phyloP scores from a whole-genome alignment of 2,797 vertebrate genomes.

The Sandelia bainsii region DNA sequence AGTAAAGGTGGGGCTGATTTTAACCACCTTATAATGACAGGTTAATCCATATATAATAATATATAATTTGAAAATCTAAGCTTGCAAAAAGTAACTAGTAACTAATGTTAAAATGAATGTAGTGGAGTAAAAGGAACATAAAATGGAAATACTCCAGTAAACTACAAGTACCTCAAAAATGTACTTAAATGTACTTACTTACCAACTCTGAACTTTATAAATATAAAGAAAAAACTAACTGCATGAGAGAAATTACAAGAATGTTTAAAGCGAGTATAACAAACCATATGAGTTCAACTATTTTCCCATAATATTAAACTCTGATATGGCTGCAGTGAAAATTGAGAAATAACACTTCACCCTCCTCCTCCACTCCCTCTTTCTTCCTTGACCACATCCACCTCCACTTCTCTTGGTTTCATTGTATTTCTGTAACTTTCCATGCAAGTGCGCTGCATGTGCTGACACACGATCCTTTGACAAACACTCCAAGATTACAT shows the following conservation, averaged over 20 bases:
- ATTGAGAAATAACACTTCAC: slow-evolving; percentile 29
- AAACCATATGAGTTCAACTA: slow-evolving; percentile 11
- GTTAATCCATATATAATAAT: too few species aligned
- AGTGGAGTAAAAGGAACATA: too few species aligned
- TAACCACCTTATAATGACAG: too few species aligned
- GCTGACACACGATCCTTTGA: slow-evolving; percentile 45
- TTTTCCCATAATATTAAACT: slow-evolving; percentile 40
- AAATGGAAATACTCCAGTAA: too few species aligned
- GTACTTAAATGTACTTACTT: too few species aligned
- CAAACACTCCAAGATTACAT: slow-evolving; percentile 23
- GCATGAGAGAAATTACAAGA: slow-evolving; percentile 1
- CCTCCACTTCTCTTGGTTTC: slow-evolving; percentile 21
- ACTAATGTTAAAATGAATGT: too few species aligned
- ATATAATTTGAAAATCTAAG: too few species aligned
- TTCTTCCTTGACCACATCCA: slow-evolving; percentile 16
- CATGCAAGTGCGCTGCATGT: slow-evolving; percentile 24
- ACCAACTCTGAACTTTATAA: too few species aligned
- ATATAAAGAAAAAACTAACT: background rate
- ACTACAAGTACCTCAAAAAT: too few species aligned
- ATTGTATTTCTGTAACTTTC: slow-evolving; percentile 43
- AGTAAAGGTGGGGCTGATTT: too few species aligned
- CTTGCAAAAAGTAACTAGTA: too few species aligned
- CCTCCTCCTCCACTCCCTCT: slow-evolving; percentile 2
- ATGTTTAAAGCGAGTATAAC: slow-evolving; percentile 2
- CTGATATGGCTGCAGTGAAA: slow-evolving; percentile 24